phyloP scores from a whole-genome alignment of 2,797 vertebrate genomes.

The Chelonia mydas region DNA sequence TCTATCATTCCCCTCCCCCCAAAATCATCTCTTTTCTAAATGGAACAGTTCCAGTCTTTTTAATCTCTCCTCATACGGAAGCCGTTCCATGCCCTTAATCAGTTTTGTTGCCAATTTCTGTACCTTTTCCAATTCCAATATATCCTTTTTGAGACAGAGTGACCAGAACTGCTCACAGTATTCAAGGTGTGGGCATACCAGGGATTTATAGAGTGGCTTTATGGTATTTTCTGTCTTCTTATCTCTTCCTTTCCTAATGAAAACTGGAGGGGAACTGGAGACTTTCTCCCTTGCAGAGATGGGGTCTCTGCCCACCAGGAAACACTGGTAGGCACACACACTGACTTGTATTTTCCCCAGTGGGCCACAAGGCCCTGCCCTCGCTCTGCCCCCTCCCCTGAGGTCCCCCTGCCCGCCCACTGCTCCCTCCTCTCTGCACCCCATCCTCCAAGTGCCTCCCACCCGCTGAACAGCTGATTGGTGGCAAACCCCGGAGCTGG shows the following conservation, averaged over 20 bases:
- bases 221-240: not conserved
- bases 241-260: not conserved
- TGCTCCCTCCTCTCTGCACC: no score
- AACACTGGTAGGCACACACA: not conserved
- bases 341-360: no score
- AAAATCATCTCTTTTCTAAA: not conserved
- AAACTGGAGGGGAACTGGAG: not conserved
- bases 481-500: no score
- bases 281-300: not conserved
- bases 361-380: no score
- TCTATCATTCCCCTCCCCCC: not conserved
- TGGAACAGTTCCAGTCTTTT: not conserved
- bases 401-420: no score
- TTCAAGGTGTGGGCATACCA: not conserved
- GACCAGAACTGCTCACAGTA: not conserved
- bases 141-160: not conserved
- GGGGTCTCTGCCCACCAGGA: not conserved
- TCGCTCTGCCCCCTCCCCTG: no score
- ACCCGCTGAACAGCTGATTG: no score
- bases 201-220: not conserved
- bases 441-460: no score
- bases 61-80: not conserved
- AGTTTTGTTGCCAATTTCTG: not conserved
- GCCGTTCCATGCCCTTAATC: not conserved
- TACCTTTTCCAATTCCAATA: not conserved